Evolutionary conservation across 2,113 vertebrate species (phyloP).

Genomic region (Calyptomena viridis): DNA sequence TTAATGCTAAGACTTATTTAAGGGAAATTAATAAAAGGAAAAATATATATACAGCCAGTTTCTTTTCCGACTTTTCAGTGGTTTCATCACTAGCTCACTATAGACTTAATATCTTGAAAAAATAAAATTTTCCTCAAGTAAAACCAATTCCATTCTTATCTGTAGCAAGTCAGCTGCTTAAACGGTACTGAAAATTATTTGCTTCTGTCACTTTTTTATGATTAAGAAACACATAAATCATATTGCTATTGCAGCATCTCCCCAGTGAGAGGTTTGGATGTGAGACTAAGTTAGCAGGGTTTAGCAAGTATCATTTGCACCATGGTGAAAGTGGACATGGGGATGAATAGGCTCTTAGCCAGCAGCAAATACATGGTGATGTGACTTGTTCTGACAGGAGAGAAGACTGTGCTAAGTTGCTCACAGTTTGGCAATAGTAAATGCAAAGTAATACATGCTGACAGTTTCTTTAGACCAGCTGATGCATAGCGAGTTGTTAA

Average conservation of each 20-base stretch:
- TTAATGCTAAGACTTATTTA: background rate
- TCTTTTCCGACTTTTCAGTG: background rate
- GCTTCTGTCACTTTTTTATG: background rate
- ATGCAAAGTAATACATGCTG: background rate
- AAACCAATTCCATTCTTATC: background rate
- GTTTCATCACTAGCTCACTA: background rate
- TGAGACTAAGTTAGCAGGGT: background rate
- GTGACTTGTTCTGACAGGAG: constrained; percentile 8
- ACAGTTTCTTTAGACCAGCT: background rate
- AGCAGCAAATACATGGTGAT: background rate
- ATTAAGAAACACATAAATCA: background rate
- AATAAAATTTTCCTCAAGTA: background rate
- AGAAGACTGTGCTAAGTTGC: background rate
- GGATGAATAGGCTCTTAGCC: background rate
- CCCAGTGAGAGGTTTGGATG: background rate
- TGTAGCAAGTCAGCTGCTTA: background rate
- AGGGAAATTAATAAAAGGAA: background rate
- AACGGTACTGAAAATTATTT: background rate
- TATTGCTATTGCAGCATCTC: background rate
- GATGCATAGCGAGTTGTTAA: background rate
- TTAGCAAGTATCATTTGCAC: background rate
- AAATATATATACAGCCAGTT: background rate
- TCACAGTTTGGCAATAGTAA: background rate
- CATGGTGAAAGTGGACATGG: background rate
- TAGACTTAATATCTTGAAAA: background rate